These are phyloP conservation scores for Tamandua tetradactyla DNA, from an alignment of 2,797 vertebrate species.

Conservation along the genomic window DNA sequence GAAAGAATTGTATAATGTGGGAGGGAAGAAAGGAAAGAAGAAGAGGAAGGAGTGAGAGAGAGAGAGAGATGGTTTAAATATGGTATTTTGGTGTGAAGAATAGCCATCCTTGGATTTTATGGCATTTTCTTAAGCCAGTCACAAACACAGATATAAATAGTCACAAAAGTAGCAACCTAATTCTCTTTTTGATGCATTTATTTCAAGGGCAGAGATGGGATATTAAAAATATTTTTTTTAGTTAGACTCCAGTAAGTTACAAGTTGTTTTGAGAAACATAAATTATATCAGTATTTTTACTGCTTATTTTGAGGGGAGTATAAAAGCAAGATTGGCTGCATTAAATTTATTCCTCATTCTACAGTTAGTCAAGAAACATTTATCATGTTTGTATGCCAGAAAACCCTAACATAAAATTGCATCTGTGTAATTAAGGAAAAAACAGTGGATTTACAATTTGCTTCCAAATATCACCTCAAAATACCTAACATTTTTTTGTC, in stretches of 20 bases:
- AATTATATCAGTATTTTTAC: neutral
- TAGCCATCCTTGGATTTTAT: neutral
- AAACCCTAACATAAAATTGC: neutral
- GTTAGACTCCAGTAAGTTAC: neutral
- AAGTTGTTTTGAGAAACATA: conserved; percentile 11
- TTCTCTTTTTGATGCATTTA: neutral
- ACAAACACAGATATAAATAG: neutral
- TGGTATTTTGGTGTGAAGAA: no score
- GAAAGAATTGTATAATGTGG: neutral
- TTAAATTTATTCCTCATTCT: neutral
- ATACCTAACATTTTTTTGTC: neutral
- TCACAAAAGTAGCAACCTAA: neutral
- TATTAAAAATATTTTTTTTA: neutral
- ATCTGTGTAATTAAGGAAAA: no score
- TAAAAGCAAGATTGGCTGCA: neutral
- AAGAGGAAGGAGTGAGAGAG: neutral
- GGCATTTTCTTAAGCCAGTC: neutral
- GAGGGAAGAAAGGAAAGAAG: neutral
- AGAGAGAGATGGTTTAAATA: neutral
- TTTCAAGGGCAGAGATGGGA: neutral
- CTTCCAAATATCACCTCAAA: neutral
- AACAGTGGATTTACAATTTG: neutral
- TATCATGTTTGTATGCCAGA: neutral
- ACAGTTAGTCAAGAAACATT: neutral
- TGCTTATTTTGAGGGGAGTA: neutral